phyloP scores from a whole-genome alignment of 2,113 vertebrate species.

The Tyrannus savana region DNA sequence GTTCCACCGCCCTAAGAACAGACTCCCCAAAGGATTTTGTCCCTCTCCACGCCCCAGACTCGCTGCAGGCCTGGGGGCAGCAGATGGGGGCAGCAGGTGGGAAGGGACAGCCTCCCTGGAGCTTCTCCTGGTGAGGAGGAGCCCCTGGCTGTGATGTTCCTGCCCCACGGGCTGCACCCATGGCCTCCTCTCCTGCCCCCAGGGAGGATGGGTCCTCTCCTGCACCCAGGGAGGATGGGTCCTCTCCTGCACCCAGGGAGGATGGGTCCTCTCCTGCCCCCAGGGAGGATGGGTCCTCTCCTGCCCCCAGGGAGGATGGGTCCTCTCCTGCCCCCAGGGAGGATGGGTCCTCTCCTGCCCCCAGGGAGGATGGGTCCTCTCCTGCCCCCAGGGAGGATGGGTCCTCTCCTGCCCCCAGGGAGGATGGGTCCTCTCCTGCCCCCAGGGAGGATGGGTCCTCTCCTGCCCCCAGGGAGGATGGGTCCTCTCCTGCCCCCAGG shows the following conservation, averaged over 20 bases:
- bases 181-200: neutral
- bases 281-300: no score
- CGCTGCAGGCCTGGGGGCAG: neutral
- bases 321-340: neutral
- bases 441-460: no score
- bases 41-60: neutral
- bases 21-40: neutral
- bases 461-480: neutral
- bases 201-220: no score
- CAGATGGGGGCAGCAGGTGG: neutral
- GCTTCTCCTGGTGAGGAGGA: neutral
- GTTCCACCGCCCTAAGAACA: fast-evolving
- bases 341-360: neutral
- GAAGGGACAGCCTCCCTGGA: neutral
- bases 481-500: neutral
- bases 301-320: no score
- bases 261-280: no score
- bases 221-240: no score
- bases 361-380: no score
- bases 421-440: no score
- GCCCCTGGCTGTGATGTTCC: neutral
- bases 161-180: neutral
- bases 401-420: no score
- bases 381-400: no score
- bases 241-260: no score